Base-by-base conservation (phyloP, 2,113 vertebrate species). In the Albula goreensis region DNA sequence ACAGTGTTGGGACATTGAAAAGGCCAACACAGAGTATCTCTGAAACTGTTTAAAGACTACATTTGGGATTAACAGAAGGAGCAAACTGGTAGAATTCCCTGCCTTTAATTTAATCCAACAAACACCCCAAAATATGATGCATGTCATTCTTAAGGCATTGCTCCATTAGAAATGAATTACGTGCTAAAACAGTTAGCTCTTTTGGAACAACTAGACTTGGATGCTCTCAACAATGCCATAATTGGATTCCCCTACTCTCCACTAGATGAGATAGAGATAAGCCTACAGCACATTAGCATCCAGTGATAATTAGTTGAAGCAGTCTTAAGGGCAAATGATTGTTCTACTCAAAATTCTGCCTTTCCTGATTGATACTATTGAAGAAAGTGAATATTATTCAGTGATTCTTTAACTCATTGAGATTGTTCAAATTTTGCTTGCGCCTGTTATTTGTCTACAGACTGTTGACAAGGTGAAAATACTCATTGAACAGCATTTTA, bases 401-500 rank as follows among this genome's bases (percentile, higher is more conserved):
- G 50, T 88, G 41, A 88, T 88, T 86, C 77, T 88, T 85, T 83
- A 66, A 70, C 17, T 83, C 10, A 51, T 83, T 22, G 63, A 88
- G 63, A 88, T 88, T 7, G 78, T 86, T 86, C 85, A 86, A 13
- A 74, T 88, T 78, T 50, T 85, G 48, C 81, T 85, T 85, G 53
- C 79, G 12, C 79, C 86, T 52, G 60, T 87, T 60, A 51, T 19
- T 84, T 84, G 31, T 17, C 70, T 87, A 80, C n/a, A 87, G 49
- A 87, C 83, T 79, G 83, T 79, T 78, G 56, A 74, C 53, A 86
- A 63, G 13, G 84, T 84, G 81, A 86, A 86, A 88, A 53, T n/a
- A 83, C 86, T 85, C 12, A 89, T 85, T 79, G 86, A 89, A 85
- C 86, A 89, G 83, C 86, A 89, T 53, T 78, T 82, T 49, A 82